A percentile compares a stretch with the other conserved stretches of the same genome.
Conservation (phyloP, 2,888 invertebrate genomes). For the Scaptomyza parva region DNA sequence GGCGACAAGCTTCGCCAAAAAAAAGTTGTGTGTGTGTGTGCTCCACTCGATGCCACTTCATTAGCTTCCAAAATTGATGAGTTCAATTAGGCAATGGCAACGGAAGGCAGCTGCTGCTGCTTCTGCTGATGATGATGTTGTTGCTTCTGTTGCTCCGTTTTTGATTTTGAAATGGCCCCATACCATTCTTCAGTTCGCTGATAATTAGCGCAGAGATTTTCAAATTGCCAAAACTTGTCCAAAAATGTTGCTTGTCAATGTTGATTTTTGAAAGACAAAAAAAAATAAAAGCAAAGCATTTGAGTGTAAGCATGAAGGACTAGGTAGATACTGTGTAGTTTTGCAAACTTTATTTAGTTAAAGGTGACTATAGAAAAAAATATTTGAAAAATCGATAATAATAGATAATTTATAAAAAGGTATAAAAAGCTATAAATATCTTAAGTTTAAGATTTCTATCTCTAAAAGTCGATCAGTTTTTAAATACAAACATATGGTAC, state of each 20-base stretch:
- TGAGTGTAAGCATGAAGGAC: constrained; percentile 8
- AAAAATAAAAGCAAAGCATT: constrained; percentile 30
- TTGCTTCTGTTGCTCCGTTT: constrained; percentile 2
- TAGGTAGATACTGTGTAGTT: background rate
- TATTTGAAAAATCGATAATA: too few species aligned
- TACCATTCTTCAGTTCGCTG: background rate
- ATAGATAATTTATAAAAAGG: too few species aligned
- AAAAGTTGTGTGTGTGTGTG: too few species aligned
- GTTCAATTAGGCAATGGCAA: constrained; percentile 82
- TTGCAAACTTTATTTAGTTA: too few species aligned
- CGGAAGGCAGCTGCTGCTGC: constrained; percentile 45
- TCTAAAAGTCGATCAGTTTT: too few species aligned
- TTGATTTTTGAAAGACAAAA: background rate
- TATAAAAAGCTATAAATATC: too few species aligned
- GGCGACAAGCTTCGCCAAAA: constrained; percentile 65
- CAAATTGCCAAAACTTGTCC: constrained; percentile 82
- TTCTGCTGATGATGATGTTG: constrained; percentile 49
- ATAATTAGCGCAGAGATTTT: constrained; percentile 82
- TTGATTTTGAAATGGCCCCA: background rate
- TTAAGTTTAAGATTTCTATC: too few species aligned
- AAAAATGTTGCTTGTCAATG: constrained; percentile 58
- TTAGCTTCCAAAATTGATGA: constrained; percentile 82
- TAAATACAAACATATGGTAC: too few species aligned
- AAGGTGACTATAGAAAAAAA: too few species aligned
- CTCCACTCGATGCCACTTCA: constrained; percentile 63